phyloP scores from a whole-genome alignment of 2,113 vertebrate genomes.

The Ibidorhyncha struthersii region DNA sequence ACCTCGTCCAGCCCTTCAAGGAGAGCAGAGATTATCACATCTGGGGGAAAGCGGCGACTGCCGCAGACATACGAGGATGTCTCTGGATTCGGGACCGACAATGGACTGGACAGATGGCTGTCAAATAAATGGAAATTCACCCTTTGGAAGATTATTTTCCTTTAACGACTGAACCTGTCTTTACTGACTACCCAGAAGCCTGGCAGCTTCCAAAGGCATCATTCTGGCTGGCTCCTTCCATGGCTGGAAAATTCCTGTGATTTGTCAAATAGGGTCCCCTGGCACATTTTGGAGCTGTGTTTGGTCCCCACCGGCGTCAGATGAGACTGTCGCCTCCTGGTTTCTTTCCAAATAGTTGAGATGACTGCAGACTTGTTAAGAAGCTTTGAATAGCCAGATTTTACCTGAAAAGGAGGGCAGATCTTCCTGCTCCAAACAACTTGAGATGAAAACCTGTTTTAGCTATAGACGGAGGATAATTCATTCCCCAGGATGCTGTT shows the following conservation, averaged over 20 bases:
- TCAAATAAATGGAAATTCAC: not conserved
- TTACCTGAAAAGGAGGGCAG: not conserved
- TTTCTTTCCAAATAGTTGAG: not conserved
- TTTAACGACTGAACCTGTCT: not conserved
- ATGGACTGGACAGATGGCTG: not conserved
- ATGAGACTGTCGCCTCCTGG: not conserved
- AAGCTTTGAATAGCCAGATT: not conserved
- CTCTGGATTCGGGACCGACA: not conserved
- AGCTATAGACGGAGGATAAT: not conserved
- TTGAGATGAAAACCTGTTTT: not conserved
- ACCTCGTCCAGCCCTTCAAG: not conserved
- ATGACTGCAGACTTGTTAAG: not conserved
- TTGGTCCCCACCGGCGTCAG: accelerated
- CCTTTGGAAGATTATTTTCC: not conserved
- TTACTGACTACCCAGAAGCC: not conserved
- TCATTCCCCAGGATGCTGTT: not conserved
- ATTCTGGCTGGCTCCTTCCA: not conserved
- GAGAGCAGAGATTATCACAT: not conserved
- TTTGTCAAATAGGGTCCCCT: not conserved
- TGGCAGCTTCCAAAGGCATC: not conserved
- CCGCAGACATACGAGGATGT: not conserved
- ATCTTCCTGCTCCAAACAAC: not conserved
- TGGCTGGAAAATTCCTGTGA: not conserved
- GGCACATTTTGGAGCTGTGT: not conserved
- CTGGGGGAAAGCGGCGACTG: not conserved